phyloP scores from a whole-genome alignment of 1,140 invertebrate species.

The Dendrolimus kikuchii region DNA sequence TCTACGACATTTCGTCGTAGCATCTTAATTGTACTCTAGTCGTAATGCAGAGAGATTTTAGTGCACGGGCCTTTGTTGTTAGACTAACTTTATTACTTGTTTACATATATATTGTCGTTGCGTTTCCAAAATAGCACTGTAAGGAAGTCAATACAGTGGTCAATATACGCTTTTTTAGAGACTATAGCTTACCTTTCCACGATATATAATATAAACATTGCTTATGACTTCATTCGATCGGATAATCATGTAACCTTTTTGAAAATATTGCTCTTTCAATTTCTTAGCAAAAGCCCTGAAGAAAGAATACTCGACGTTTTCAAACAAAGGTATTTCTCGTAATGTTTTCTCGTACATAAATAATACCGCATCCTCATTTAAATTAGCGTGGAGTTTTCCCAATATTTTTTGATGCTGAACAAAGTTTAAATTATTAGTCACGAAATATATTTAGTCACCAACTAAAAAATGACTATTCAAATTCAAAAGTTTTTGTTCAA shows the following conservation, averaged over 20 bases:
- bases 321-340: slow-evolving; percentile 64
- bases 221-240: slow-evolving; percentile 59
- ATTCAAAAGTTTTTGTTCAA: no score
- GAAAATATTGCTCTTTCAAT: slow-evolving; percentile 58
- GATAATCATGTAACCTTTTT: slow-evolving; percentile 64
- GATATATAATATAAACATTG: slow-evolving; percentile 59
- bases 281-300: slow-evolving; percentile 66
- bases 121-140: no score
- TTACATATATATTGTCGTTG: no score
- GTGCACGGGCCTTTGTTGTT: no score
- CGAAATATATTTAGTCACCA: no score
- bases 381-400: slow-evolving; percentile 60
- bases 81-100: no score
- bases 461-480: no score
- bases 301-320: slow-evolving; percentile 64
- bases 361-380: slow-evolving; percentile 65
- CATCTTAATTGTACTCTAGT: no score
- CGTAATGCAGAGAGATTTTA: no score
- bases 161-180: not conserved
- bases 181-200: slow-evolving; percentile 47
- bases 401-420: slow-evolving; percentile 59
- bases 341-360: slow-evolving; percentile 67
- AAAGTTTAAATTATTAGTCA: no score
- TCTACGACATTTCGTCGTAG: no score
- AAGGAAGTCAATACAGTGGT: not conserved